These are phyloP conservation scores for Philaethria dido DNA, from an alignment of 2,888 invertebrate species.

Conservation along the genomic window DNA sequence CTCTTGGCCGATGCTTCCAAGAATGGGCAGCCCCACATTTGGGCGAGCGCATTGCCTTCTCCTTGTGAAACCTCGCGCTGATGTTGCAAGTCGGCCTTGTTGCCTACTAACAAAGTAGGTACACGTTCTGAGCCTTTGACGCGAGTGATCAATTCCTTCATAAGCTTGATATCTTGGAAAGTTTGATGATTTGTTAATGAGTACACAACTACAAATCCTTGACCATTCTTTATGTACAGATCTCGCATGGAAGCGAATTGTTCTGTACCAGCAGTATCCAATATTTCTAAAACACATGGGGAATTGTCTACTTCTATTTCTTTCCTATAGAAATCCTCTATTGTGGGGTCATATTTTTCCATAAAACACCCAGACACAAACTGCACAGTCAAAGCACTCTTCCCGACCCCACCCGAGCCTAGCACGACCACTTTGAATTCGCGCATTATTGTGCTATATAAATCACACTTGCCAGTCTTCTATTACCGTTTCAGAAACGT, in stretches of 20 bases:
- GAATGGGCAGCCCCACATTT: conserved; percentile 98
- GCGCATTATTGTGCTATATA: conserved; percentile 89
- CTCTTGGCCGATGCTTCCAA: conserved; percentile 99
- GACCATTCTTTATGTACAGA: conserved; percentile 99
- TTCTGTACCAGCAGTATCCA: conserved; percentile 99
- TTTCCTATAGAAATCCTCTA: conserved; percentile 99
- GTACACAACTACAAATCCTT: conserved; percentile 98
- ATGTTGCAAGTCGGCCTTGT: conserved; percentile 99
- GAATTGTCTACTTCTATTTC: conserved; percentile 99
- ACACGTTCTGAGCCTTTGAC: conserved; percentile 98
- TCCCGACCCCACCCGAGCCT: conserved; percentile 99
- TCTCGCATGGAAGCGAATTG: conserved; percentile 99
- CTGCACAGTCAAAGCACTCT: conserved; percentile 99
- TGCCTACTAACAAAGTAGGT: conserved; percentile 98
- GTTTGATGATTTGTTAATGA: conserved; percentile 99
- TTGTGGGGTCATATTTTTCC: conserved; percentile 99
- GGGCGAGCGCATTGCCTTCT: conserved; percentile 95
- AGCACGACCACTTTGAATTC: conserved; percentile 99
- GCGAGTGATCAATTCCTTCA: conserved; percentile 99
- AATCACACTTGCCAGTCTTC: conserved; percentile 73
- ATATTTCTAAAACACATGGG: conserved; percentile 99
- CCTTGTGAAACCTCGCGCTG: conserved; percentile 97
- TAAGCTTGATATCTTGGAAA: conserved; percentile 98
- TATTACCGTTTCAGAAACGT: conserved; percentile 78
- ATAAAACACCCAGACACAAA: conserved; percentile 99